Evolutionary conservation across 1,140 invertebrate genomes (phyloP), one percentile per base, ranked within the genome.

Genomic region (Pseudomyrmex cubaensis): DNA sequence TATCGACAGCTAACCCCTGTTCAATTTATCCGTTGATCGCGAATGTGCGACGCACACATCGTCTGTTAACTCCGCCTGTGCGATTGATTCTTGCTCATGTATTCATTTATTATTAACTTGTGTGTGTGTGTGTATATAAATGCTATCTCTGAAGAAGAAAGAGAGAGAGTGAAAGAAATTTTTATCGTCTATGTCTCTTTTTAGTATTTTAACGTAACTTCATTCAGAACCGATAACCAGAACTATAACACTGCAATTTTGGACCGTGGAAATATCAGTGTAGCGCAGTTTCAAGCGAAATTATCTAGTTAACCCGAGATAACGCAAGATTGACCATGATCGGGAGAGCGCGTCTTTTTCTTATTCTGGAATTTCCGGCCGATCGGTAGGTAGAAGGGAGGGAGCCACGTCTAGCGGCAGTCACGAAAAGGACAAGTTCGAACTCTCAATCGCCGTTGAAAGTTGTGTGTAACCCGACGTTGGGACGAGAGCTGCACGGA

Each of bases 1-100:
- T 92, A 92, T 91, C 84, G 64, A 70, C 46, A 57, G 17, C 17
- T 35, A 35, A 35, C 35, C 35, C 35, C 46, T 62, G 63, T 67
- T 84, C 88, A 88, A 92, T 92, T 90, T 92, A 92, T 74, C 84
- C 69, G 50, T 61, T 56, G 75, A 87, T 90, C 90, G 87, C 90
- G 89, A 64, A 44, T 44, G n/a, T 70, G 63, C 66, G 17, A 46
- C 52, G 48, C 20, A 20, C n/a, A 50, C 50, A 82, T 77, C 25
- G 25, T 48, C 50, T 62, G 62, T 78, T 83, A 25, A 77, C 22
- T 48, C n/a, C 17, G 48, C 46, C 25, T 20, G 57, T 4, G 48
- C 12, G 20, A 61, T 48, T 15, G 44, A 56, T 25, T 61, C 8
- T 20, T 20, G 20, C 15, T 56, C 52, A 1, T 1, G 35, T 35